Conservation (phyloP, 1,140 invertebrate genomes). For the Anastatus disparis region DNA sequence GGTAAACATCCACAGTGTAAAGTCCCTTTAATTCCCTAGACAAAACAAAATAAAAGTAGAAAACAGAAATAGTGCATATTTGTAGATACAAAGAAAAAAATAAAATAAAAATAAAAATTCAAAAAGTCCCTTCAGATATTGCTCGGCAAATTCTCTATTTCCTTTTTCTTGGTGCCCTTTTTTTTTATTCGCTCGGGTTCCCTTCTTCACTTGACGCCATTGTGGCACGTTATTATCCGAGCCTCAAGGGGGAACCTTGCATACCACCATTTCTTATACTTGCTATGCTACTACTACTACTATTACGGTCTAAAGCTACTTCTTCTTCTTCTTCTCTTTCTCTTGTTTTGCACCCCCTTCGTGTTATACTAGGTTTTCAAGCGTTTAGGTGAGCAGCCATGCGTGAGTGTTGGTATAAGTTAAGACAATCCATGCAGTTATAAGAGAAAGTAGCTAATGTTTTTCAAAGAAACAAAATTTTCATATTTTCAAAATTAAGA, state of each 20-base stretch:
- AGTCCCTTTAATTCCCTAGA: background rate
- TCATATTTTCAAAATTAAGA: no score
- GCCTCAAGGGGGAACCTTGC: background rate
- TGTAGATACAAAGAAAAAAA: background rate
- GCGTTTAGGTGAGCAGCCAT: no score
- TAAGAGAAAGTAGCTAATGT: no score
- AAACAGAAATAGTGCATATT: background rate
- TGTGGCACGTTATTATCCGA: slow-evolving; percentile 24
- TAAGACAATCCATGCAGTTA: no score
- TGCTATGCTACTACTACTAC: background rate
- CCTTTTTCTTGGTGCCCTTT: background rate
- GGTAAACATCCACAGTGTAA: background rate
- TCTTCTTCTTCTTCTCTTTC: no score
- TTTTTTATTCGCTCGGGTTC: background rate
- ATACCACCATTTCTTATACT: slow-evolving; percentile 1
- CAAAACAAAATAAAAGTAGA: background rate
- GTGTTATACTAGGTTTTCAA: no score
- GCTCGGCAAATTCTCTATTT: slow-evolving; percentile 21
- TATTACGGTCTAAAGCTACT: no score
- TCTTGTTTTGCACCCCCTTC: no score
- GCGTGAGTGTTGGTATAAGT: no score
- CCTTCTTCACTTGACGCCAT: slow-evolving; percentile 16
- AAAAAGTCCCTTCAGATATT: background rate
- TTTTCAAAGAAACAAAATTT: no score
- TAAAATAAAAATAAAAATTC: background rate